Base-by-base conservation (phyloP, 2,113 vertebrate species). In the Thalassarche chlororhynchos region DNA sequence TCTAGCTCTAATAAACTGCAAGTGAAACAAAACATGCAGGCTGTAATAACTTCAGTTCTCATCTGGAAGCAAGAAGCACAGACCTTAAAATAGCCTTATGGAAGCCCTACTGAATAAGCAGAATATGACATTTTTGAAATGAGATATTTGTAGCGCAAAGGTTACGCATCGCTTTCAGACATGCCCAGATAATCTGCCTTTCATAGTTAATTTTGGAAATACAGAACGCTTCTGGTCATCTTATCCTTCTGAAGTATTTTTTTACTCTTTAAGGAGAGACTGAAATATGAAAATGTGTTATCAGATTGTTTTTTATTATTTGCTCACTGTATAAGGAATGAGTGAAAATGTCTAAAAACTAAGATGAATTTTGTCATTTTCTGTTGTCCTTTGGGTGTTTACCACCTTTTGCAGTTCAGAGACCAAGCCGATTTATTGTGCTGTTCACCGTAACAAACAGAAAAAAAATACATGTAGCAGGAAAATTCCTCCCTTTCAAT, bases 121-220 rank as follows among this genome's bases (percentile, higher is more conserved):
- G 88, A 97, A 96, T 55, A 70, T 98, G 97, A 97, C 97, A 98
- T 96, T 98, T 98, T 92, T 97, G 89, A 98, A 98, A 98, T 85
- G 76, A 96, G 85, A 44, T 97, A 95, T 97, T 95, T 97, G 94
- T 94, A 97, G 87, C 5, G 6, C 97, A 98, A 97, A 98, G 97
- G 97, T 97, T 97, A 97, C 1, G 5, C 62, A n/a, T 65, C 62
- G 84, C 96, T 98, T 94, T 98, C 96, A 96, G 97, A 97, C 83
- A 97, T 94, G 87, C 93, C 88, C 62, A 66, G 81, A 89, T 96
- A 89, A 95, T 97, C 88, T 52, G 75, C 46, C 92, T 94, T 97
- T 91, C 94, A 61, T 64, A 94, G 93, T 74, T 97, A 94, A 97
- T 97, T 97, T 84, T 93, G 94, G 95, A 98, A 98, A 90, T 87